phyloP scores from a whole-genome alignment of 2,888 invertebrate species.

The Chelonus formosanus region DNA sequence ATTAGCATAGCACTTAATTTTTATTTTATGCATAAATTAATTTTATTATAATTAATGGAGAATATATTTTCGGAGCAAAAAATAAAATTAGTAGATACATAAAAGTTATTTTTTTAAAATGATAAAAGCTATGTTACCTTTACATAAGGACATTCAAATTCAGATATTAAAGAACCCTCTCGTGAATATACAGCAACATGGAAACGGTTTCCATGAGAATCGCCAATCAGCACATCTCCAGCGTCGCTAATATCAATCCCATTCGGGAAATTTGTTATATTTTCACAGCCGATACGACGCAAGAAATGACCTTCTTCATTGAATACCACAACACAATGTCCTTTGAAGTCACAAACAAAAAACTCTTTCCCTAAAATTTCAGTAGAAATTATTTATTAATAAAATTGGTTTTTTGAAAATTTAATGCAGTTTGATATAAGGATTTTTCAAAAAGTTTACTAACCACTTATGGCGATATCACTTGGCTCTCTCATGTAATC shows the following conservation, averaged over 20 bases:
- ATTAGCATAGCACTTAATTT: slow-evolving; percentile 2
- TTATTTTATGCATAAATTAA: not conserved
- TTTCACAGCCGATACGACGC: slow-evolving; percentile 94
- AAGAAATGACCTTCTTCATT: slow-evolving; percentile 91
- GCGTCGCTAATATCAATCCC: slow-evolving; percentile 98
- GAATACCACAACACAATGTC: slow-evolving; percentile 96
- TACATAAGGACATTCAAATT: slow-evolving; percentile 97
- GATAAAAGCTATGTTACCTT: slow-evolving; percentile 74
- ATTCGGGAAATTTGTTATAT: slow-evolving; percentile 95
- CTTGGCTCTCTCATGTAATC: slow-evolving; percentile 98
- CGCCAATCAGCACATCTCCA: slow-evolving; percentile 95
- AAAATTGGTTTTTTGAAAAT: not conserved
- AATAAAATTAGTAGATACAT: too few relatives aligned
- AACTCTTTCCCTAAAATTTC: slow-evolving; percentile 80
- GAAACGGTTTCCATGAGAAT: slow-evolving; percentile 97
- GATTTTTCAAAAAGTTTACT: not conserved
- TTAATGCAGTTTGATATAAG: too few relatives aligned
- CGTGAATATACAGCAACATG: slow-evolving; percentile 95
- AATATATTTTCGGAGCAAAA: too few relatives aligned
- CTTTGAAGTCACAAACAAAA: slow-evolving; percentile 98
- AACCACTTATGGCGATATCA: slow-evolving; percentile 93
- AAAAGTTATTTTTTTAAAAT: not conserved
- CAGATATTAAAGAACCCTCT: slow-evolving; percentile 85
- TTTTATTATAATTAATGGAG: not conserved
- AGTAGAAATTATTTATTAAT: slow-evolving; percentile 5